These are phyloP conservation scores for Nothobranchius furzeri DNA, from an alignment of 2,113 vertebrate genomes.

Conservation along the genomic window DNA sequence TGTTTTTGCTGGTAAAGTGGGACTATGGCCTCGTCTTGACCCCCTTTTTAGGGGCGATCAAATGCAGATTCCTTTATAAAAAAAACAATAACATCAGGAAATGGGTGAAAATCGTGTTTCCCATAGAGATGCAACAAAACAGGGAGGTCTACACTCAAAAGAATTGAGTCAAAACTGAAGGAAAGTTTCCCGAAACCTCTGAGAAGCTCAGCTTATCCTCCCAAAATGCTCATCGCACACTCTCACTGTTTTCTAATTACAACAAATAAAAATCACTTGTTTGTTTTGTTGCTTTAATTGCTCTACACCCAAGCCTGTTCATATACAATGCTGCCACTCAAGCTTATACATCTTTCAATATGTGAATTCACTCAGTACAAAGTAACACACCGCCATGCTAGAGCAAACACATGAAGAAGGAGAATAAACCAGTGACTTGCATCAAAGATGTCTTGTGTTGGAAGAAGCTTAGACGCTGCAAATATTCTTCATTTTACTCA, in stretches of 20 bases:
- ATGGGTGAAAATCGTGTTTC: too few species aligned
- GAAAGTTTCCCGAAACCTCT: neutral
- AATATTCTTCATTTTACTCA: constrained; percentile 29
- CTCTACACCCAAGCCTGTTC: neutral
- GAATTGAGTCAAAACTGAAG: neutral
- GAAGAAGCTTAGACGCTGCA: constrained; percentile 37
- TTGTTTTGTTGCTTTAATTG: constrained; percentile 9
- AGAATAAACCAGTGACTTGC: constrained; percentile 41
- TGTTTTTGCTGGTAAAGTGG: too few species aligned
- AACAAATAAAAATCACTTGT: constrained; percentile 6
- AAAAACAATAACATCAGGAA: too few species aligned
- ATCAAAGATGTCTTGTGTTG: constrained; percentile 56
- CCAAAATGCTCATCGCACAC: constrained; percentile 13
- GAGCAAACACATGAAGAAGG: constrained; percentile 49
- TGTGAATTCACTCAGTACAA: constrained; percentile 27
- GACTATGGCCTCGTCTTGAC: too few species aligned
- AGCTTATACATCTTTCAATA: constrained; percentile 40
- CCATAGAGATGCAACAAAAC: neutral
- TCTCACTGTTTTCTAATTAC: constrained; percentile 19
- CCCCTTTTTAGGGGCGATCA: too few species aligned
- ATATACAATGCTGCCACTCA: constrained; percentile 34
- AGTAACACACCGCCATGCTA: constrained; percentile 13
- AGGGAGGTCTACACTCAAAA: neutral
- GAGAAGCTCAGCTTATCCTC: neutral
- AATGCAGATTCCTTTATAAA: too few species aligned